Conservation (phyloP, 2,797 vertebrate genomes). For the Muraenolepis orangiensis region DNA sequence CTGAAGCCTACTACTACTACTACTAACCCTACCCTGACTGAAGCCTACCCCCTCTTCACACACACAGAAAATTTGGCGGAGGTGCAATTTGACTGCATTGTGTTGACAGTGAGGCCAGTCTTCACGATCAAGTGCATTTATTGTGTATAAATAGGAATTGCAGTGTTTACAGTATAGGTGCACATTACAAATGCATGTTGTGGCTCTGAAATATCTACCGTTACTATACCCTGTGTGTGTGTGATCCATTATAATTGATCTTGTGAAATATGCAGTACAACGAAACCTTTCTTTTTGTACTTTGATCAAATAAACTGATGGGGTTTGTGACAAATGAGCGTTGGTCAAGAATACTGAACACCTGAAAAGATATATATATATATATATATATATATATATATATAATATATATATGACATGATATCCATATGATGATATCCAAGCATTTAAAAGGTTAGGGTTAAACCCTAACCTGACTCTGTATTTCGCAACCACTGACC, state of each 20-base stretch:
- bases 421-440: too few species aligned
- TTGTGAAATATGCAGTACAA: constrained; percentile 46
- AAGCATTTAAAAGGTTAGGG: constrained; percentile 23
- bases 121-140: constrained; percentile 37
- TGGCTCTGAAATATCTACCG: constrained; percentile 52
- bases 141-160: constrained; percentile 50
- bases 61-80: constrained; percentile 31
- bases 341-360: constrained; percentile 34
- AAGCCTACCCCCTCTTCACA: too few species aligned
- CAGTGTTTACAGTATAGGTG: constrained; percentile 48
- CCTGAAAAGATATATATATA: constrained; percentile 30
- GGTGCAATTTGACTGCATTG: constrained; percentile 29
- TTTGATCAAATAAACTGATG: constrained; percentile 45
- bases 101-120: constrained; percentile 47
- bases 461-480: too few species aligned
- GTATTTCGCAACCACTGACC: constrained; percentile 12
- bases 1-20: too few species aligned
- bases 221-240: constrained; percentile 38
- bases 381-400: too few species aligned
- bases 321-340: constrained; percentile 27
- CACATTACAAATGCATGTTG: constrained; percentile 41
- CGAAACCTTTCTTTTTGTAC: constrained; percentile 42
- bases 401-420: too few species aligned
- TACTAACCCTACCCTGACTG: too few species aligned
- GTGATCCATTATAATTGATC: constrained; percentile 46